Conservation (phyloP, 2,888 invertebrate species). For the Coleophora flavipennella region DNA sequence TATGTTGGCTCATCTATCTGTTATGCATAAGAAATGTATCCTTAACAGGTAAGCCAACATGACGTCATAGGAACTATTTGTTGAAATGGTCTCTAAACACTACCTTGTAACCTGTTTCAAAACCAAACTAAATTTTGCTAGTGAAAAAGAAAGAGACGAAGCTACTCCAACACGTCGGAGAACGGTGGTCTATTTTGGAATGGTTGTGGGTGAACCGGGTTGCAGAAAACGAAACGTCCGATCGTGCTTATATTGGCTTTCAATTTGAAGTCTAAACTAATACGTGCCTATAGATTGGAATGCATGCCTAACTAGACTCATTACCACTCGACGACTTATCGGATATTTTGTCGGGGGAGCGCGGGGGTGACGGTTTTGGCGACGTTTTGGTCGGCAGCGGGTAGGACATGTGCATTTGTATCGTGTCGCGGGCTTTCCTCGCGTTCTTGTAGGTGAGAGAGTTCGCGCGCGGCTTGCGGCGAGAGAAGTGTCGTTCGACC, state of each 20-base stretch:
- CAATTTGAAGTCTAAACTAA: background rate
- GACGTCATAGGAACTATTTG: no score
- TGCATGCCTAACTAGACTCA: constrained; percentile 47
- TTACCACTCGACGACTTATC: constrained; percentile 52
- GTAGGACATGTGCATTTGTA: constrained; percentile 85
- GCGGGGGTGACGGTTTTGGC: constrained; percentile 45
- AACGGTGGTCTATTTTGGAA: no score
- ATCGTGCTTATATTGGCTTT: background rate
- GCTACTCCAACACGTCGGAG: no score
- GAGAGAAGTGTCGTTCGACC: constrained; percentile 88
- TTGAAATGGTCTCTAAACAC: no score
- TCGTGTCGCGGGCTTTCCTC: constrained; percentile 76
- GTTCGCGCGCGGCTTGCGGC: constrained; percentile 82
- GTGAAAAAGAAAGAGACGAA: no score
- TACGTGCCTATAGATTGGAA: constrained; percentile 1
- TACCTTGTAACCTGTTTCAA: no score
- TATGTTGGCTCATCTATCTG: no score
- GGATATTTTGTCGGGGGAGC: constrained; percentile 41
- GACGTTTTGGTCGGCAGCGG: constrained; percentile 51
- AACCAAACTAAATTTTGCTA: no score
- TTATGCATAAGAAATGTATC: no score
- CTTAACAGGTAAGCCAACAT: no score
- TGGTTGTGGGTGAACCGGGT: no score
- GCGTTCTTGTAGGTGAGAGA: constrained; percentile 75
- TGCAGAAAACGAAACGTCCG: no score